Percentiles rank a stretch among this genome's conserved stretches.
Evolutionary conservation across 2,888 invertebrate species (phyloP).

Genomic region (Unio pictorum): DNA sequence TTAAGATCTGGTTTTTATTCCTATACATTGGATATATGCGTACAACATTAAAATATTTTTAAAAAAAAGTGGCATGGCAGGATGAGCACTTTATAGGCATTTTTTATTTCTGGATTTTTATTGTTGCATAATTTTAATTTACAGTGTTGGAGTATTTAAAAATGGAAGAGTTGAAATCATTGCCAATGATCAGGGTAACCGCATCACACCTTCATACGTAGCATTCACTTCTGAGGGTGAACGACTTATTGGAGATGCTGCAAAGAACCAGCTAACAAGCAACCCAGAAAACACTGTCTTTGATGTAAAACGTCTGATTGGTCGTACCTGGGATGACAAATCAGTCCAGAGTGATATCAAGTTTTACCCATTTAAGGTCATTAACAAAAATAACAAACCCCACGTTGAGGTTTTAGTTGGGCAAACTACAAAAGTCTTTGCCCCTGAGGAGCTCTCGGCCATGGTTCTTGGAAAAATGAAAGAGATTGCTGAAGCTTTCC

Average conservation of each 20-base stretch:
- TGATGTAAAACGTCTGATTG: conserved; percentile 97
- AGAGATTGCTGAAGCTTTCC: conserved; percentile 95
- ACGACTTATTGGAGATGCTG: conserved; percentile 97
- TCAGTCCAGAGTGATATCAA: conserved; percentile 96
- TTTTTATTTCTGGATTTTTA: too few species aligned
- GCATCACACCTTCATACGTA: conserved; percentile 97
- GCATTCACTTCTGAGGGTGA: conserved; percentile 97
- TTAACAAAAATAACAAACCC: conserved; percentile 91
- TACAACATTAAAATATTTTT: too few species aligned
- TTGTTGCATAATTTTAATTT: conserved; percentile 8
- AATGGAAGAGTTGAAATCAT: conserved; percentile 98
- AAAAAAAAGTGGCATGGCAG: too few species aligned
- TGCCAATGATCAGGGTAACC: conserved; percentile 98
- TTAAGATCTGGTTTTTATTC: too few species aligned
- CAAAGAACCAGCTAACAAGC: conserved; percentile 98
- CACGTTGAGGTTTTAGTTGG: conserved; percentile 80
- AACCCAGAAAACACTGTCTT: conserved; percentile 99
- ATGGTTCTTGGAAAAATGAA: conserved; percentile 99
- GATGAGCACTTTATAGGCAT: too few species aligned
- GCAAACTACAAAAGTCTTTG: conserved; percentile 82
- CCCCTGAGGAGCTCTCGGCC: conserved; percentile 98
- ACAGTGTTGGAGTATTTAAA: conserved; percentile 79
- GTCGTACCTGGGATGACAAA: conserved; percentile 93
- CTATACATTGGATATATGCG: too few species aligned
- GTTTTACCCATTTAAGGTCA: conserved; percentile 96